Evolutionary conservation across 2,797 vertebrate genomes (phyloP).

Genomic region (Furcifer pardalis): DNA sequence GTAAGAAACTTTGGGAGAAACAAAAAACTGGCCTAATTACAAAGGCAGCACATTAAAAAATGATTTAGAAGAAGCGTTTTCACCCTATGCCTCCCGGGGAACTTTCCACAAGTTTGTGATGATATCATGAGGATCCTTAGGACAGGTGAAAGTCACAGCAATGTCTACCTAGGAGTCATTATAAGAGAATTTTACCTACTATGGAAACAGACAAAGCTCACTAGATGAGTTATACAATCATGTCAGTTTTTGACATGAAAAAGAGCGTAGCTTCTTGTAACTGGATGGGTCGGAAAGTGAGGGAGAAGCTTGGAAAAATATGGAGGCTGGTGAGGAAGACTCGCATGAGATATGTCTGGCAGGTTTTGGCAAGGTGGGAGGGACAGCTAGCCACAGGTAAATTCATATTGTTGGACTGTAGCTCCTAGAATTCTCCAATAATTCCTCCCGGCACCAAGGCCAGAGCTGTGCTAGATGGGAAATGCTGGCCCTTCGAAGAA

Average conservation of each 20-base stretch:
- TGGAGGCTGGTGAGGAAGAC: not conserved
- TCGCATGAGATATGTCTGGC: not conserved
- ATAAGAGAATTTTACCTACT: not conserved
- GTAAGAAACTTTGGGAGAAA: slow-evolving; percentile 21
- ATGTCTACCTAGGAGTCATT: not conserved
- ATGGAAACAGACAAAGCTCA: slow-evolving; percentile 4
- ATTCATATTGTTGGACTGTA: not conserved
- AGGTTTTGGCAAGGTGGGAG: not conserved
- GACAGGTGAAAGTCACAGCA: not conserved
- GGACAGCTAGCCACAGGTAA: not conserved
- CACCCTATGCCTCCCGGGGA: slow-evolving; percentile 6
- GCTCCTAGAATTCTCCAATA: too few species aligned
- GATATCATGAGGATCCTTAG: slow-evolving; percentile 2
- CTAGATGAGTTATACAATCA: not conserved
- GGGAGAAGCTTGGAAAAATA: not conserved
- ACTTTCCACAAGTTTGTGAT: slow-evolving; percentile 23
- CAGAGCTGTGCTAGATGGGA: too few species aligned
- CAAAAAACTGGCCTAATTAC: slow-evolving; percentile 20
- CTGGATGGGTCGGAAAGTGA: not conserved
- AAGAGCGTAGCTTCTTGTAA: not conserved
- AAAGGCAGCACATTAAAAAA: slow-evolving; percentile 23
- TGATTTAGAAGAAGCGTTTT: slow-evolving; percentile 13
- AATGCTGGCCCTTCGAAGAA: too few species aligned
- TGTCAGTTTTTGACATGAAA: slow-evolving; percentile 27
- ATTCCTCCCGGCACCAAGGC: too few species aligned